phyloP scores from a whole-genome alignment of 2,113 vertebrate species.

The Trichomycterus rosablanca region DNA sequence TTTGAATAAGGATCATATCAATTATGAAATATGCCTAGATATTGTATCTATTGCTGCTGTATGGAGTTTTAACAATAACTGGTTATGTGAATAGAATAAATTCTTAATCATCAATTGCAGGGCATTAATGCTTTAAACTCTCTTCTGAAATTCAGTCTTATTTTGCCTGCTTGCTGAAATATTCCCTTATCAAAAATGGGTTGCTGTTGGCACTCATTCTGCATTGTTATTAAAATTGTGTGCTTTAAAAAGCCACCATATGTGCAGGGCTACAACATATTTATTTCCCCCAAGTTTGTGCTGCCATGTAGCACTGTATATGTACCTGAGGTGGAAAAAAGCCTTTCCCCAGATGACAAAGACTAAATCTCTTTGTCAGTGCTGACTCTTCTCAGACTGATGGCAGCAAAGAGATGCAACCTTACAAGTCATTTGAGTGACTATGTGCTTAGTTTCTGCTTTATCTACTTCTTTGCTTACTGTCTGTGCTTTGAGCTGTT shows the following conservation, averaged over 20 bases:
- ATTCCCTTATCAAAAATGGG: constrained; percentile 73
- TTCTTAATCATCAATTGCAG: constrained; percentile 37
- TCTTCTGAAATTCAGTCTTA: constrained; percentile 41
- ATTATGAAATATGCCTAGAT: constrained; percentile 58
- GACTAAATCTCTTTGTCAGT: constrained; percentile 75
- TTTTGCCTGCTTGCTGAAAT: constrained; percentile 60
- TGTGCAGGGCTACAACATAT: constrained; percentile 52
- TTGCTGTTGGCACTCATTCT: constrained; percentile 67
- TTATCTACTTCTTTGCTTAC: constrained; percentile 16
- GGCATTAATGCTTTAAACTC: constrained; percentile 48
- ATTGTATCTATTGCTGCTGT: constrained; percentile 59
- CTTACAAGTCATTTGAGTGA: constrained; percentile 70
- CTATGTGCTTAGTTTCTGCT: constrained; percentile 9
- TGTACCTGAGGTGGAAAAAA: constrained; percentile 66
- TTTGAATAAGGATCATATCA: constrained; percentile 75
- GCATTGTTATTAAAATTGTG: constrained; percentile 72
- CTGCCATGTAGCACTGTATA: constrained; percentile 56
- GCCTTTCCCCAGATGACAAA: constrained; percentile 70
- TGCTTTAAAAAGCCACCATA: constrained; percentile 42
- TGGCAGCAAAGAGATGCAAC: constrained; percentile 71
- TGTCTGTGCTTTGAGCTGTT: constrained; percentile 1
- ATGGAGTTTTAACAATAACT: constrained; percentile 70
- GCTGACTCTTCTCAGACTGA: constrained; percentile 63
- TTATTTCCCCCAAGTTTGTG: constrained; percentile 55
- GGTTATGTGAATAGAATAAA: constrained; percentile 64